Conservation (phyloP, 1,140 invertebrate species). For the Drosophila kohkoa region DNA sequence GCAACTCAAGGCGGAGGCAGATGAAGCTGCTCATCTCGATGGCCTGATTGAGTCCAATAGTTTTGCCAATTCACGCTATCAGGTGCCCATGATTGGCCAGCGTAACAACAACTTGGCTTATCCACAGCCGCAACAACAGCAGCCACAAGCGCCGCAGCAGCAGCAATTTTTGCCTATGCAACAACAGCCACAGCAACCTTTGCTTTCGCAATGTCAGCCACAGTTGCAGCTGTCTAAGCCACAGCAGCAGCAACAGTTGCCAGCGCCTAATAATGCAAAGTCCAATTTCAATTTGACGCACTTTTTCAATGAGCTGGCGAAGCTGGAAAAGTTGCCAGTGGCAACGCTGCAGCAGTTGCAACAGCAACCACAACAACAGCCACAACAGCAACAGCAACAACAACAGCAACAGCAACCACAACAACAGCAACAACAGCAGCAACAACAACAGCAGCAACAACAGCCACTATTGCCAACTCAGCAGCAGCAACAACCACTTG, state of each 20-base stretch:
- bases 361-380: conserved; percentile 8
- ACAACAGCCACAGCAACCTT: background rate
- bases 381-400: background rate
- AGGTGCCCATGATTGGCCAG: conserved; percentile 58
- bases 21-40: background rate
- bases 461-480: background rate
- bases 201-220: background rate
- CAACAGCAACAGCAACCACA: background rate
- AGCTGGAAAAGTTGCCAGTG: conserved; percentile 38
- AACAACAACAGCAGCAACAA: conserved; percentile 2
- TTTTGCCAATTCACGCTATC: conserved; percentile 36
- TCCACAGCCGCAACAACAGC: conserved; percentile 13
- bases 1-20: conserved; percentile 12
- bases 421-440: background rate
- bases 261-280: conserved; percentile 18
- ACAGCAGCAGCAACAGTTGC: conserved; percentile 21
- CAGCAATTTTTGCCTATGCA: background rate
- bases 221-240: background rate
- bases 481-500: background rate
- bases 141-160: conserved; percentile 13
- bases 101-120: conserved; percentile 36
- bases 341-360: conserved; percentile 7
- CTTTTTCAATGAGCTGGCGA: conserved; percentile 54
- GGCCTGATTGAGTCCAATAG: conserved; percentile 1
- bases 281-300: conserved; percentile 55